Conservation (phyloP, 2,888 invertebrate species). For the Zygothrica quintamaculata region DNA sequence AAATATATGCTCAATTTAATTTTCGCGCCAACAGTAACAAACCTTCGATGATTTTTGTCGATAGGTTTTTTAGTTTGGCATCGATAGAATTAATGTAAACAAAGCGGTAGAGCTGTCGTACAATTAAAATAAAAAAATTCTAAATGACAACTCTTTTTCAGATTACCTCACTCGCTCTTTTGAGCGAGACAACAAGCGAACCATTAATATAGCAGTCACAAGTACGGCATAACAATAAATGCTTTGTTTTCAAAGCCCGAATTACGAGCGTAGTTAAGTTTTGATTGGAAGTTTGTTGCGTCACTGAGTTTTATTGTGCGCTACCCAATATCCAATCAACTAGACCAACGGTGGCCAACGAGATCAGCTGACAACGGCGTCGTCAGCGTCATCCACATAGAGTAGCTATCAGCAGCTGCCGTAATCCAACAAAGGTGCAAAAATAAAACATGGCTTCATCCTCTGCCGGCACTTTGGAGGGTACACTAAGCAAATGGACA, state of each 20-base stretch:
- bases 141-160: slow-evolving; percentile 33
- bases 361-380: slow-evolving; percentile 54
- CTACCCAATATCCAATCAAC: slow-evolving; percentile 13
- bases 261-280: slow-evolving; percentile 45
- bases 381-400: slow-evolving; percentile 3
- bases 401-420: slow-evolving; percentile 9
- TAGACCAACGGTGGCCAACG: slow-evolving; percentile 11
- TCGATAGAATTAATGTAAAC: slow-evolving; percentile 28
- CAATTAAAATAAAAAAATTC: slow-evolving; percentile 7
- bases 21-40: not conserved
- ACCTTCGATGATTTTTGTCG: not conserved
- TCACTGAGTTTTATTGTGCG: slow-evolving; percentile 27
- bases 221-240: slow-evolving; percentile 61
- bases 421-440: slow-evolving; percentile 12
- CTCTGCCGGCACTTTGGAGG: slow-evolving; percentile 81
- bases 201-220: slow-evolving; percentile 52
- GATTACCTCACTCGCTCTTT: slow-evolving; percentile 58
- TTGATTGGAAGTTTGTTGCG: slow-evolving; percentile 47
- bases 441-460: slow-evolving; percentile 47
- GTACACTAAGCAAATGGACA: slow-evolving; percentile 85
- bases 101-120: slow-evolving; percentile 18
- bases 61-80: slow-evolving; percentile 6
- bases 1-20: no score
- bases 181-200: slow-evolving; percentile 53
- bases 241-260: slow-evolving; percentile 50